These are phyloP conservation scores for Philaenus spumarius DNA, from an alignment of 1,140 invertebrate species.

Conservation along the genomic window DNA sequence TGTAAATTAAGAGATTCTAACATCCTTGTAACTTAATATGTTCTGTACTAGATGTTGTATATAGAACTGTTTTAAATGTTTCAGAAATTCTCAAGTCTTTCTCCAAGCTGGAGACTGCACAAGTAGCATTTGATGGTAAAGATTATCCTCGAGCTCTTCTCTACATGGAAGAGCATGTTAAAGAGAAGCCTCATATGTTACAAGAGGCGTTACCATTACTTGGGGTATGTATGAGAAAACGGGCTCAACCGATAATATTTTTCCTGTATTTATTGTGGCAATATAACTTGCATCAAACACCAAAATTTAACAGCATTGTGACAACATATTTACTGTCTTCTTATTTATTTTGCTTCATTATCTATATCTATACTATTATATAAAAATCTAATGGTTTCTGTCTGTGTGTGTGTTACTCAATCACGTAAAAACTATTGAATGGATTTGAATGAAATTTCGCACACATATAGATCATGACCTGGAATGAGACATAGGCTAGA, in stretches of 20 bases:
- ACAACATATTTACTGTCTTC: not conserved
- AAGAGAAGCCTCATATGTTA: slow-evolving; percentile 46
- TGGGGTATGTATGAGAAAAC: slow-evolving; percentile 15
- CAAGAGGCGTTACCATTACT: slow-evolving; percentile 46
- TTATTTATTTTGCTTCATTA: not conserved
- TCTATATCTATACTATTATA: too few species aligned
- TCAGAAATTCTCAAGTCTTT: slow-evolving; percentile 49
- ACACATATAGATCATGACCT: too few species aligned
- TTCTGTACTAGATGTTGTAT: not conserved
- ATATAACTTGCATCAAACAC: too few species aligned
- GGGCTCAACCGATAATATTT: too few species aligned
- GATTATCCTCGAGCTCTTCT: slow-evolving; percentile 65
- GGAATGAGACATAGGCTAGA: too few species aligned
- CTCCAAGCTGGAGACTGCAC: slow-evolving; percentile 57
- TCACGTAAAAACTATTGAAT: too few species aligned
- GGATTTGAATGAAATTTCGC: too few species aligned
- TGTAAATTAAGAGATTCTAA: not conserved
- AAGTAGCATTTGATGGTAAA: slow-evolving; percentile 60
- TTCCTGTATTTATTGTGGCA: too few species aligned
- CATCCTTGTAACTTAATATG: not conserved
- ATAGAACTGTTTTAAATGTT: slow-evolving; percentile 29
- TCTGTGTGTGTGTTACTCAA: too few species aligned
- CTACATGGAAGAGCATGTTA: slow-evolving; percentile 65
- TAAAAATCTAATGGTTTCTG: too few species aligned
- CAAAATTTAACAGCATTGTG: not conserved